Evolutionary conservation across 2,113 vertebrate species (phyloP), one percentile per base, ranked within the genome.

Genomic region (Piaya cayana): DNA sequence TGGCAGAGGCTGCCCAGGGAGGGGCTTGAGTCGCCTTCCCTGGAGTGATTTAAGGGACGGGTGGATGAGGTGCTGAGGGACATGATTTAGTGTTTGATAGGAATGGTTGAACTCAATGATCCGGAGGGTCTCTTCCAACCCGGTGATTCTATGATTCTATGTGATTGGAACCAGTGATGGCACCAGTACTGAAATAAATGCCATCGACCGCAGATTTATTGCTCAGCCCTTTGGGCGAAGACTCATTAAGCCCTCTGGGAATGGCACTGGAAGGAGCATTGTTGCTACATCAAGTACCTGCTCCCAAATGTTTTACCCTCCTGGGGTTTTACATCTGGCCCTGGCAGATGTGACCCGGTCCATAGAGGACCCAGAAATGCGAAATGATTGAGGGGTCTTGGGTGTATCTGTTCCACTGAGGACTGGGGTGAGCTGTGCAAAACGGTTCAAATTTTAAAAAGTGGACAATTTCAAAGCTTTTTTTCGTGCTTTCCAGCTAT

Each of bases 341-440:
- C 20, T 65, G 36, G 29, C 20, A 87, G 36, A 74, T 0, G 0
- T 47, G 29, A 43, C 3, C 2, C 4, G 23, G 52, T 52, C 43
- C 49, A 29, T 0, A 65, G 55, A 87, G 32, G 20, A 84, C 12
- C 13, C 22, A 65, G 17, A 7, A 81, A 47, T 2, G 6, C 18
- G 87, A 74, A 87, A 82, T 70, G 52, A 43, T 49, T 62, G 15
- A 3, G 1, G 43, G 15, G 3, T 8, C 15, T 56, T 64, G 43
- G 23, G 42, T n/a, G 15, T 67, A 8, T 13, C 19, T 21, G 22
- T 79, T 83, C 27, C 47, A 55, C 39, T 43, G 34, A 49, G 47
- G 11, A 23, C 47, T 49, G 21, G 6, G 47, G 47, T 49, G 21
- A 60, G 14, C 15, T 74, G 36, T 83, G 47, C 15, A 78, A 67